Conservation (phyloP, 2,113 vertebrate species). For the Gadus macrocephalus region DNA sequence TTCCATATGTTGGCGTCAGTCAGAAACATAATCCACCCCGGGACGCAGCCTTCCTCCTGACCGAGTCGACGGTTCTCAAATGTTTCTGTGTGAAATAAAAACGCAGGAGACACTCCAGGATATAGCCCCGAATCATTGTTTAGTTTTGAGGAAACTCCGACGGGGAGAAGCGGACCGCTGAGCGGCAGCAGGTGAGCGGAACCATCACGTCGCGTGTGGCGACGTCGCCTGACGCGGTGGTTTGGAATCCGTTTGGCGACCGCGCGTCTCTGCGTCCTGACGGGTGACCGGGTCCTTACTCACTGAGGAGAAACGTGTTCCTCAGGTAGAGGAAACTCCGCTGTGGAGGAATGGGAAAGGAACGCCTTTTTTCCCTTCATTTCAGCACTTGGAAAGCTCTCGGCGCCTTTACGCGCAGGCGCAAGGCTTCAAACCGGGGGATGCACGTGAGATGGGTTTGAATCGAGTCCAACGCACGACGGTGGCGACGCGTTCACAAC, state of each 20-base stretch:
- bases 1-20: conserved; percentile 65
- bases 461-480: conserved; percentile 47
- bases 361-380: conserved; percentile 63
- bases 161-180: background rate
- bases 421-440: conserved; percentile 59
- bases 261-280: too few relatives aligned
- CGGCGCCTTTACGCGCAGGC: conserved; percentile 78
- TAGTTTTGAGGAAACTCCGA: conserved; percentile 58
- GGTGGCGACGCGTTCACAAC: conserved; percentile 33
- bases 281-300: background rate
- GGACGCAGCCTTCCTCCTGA: conserved; percentile 46
- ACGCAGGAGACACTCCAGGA: conserved; percentile 64
- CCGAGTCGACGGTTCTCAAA: conserved; percentile 43
- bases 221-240: too few relatives aligned
- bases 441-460: conserved; percentile 67
- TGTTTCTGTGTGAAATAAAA: conserved; percentile 47
- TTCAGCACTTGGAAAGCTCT: conserved; percentile 87
- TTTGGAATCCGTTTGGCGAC: too few relatives aligned
- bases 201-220: background rate
- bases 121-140: conserved; percentile 80
- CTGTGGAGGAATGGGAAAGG: conserved; percentile 65
- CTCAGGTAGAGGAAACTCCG: conserved; percentile 50
- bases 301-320: conserved; percentile 3
- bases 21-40: conserved; percentile 64
- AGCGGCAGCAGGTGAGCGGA: too few relatives aligned